phyloP scores from a whole-genome alignment of 2,797 vertebrate species.

The Smutsia temminckii region DNA sequence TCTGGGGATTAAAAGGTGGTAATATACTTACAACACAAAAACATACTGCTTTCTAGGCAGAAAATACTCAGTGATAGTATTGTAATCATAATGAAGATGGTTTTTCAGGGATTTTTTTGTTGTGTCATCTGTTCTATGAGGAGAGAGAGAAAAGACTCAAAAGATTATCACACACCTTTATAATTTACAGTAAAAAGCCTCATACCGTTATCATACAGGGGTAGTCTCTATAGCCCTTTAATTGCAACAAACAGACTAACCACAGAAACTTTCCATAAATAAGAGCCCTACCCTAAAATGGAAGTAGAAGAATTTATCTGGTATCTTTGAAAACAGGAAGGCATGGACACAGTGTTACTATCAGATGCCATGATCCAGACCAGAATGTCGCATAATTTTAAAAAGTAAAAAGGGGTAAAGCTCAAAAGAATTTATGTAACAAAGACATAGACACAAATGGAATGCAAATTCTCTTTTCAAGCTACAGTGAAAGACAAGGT shows the following conservation, averaged over 20 bases:
- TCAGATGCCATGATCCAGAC: background rate
- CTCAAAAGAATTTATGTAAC: conserved; percentile 5
- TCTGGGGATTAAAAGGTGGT: background rate
- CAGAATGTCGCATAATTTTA: background rate
- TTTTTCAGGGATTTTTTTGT: background rate
- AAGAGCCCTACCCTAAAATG: background rate
- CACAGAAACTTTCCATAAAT: background rate
- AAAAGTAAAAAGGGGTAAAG: background rate
- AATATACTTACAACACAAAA: background rate
- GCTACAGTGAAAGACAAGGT: background rate
- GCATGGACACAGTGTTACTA: background rate
- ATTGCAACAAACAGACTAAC: background rate
- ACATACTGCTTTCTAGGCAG: background rate
- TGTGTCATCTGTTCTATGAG: background rate
- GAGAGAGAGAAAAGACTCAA: background rate
- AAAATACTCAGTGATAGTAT: background rate
- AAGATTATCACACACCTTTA: background rate
- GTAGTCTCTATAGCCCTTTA: background rate
- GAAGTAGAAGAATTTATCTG: background rate
- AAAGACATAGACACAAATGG: background rate
- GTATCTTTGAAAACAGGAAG: background rate
- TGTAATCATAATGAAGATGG: background rate
- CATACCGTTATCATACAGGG: background rate
- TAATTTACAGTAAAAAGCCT: background rate
- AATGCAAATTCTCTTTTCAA: conserved; percentile 32